A percentile compares a stretch with the other conserved stretches of the same genome.
Evolutionary conservation across 2,113 vertebrate genomes (phyloP).

Genomic region (Antigone vipio): DNA sequence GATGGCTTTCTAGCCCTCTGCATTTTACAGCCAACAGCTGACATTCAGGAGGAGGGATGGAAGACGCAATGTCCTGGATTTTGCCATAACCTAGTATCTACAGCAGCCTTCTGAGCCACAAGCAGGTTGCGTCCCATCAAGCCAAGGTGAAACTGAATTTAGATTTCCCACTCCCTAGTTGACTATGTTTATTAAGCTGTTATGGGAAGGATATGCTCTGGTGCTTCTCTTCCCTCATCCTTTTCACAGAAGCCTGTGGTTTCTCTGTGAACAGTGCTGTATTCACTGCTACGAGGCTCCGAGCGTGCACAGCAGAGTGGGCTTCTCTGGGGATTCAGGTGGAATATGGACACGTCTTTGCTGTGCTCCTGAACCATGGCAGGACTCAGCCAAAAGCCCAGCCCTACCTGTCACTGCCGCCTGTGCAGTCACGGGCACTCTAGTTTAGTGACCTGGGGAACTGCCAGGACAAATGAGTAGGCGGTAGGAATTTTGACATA

Average conservation of each 20-base stretch:
- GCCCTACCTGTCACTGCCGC: background rate
- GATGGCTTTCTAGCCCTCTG: background rate
- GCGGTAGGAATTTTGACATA: background rate
- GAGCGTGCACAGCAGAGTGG: rapidly evolving
- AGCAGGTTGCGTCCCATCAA: background rate
- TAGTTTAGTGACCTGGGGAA: background rate
- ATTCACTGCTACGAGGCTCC: background rate
- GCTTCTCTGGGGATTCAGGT: background rate
- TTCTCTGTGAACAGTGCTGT: background rate
- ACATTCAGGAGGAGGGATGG: background rate
- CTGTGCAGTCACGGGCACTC: background rate
- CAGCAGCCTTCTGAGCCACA: background rate
- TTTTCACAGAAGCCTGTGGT: background rate
- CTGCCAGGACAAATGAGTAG: background rate
- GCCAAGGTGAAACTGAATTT: background rate
- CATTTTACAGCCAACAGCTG: background rate
- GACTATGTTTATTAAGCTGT: background rate
- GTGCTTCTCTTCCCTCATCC: background rate
- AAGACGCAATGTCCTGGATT: background rate
- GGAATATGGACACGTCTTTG: background rate
- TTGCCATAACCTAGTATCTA: background rate
- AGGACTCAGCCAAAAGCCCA: background rate
- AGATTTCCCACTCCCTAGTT: background rate
- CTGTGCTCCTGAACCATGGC: background rate
- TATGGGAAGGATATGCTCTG: background rate